Percentiles rank a stretch among this genome's conserved stretches.
phyloP scores from a whole-genome alignment of 2,113 vertebrate species.

The Xiphophorus couchianus region DNA sequence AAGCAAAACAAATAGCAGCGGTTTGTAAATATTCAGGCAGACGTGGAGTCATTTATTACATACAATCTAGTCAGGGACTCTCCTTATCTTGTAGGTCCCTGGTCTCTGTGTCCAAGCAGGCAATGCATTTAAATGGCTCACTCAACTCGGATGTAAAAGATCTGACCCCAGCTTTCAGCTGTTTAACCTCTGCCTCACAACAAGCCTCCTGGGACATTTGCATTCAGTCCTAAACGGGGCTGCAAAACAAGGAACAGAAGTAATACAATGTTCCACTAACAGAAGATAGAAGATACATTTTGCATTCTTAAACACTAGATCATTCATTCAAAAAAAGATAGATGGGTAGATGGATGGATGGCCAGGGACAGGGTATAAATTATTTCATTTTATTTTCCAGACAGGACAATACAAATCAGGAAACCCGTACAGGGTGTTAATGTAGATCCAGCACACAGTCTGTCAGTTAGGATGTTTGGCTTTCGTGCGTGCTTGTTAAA shows the following conservation, averaged over 20 bases:
- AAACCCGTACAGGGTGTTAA: too few relatives aligned
- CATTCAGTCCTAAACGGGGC: conserved; percentile 5
- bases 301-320: too few relatives aligned
- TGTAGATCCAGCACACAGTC: neutral
- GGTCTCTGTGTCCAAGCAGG: neutral
- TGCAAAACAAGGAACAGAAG: neutral
- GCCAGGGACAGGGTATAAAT: too few relatives aligned
- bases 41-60: neutral
- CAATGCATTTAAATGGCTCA: conserved; percentile 13
- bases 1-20: neutral
- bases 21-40: fast-evolving
- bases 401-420: too few relatives aligned
- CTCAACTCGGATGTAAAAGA: neutral
- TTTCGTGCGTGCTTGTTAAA: neutral
- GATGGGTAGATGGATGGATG: too few relatives aligned
- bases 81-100: neutral
- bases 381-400: too few relatives aligned
- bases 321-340: too few relatives aligned
- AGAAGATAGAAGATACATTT: neutral
- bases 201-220: neutral
- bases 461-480: too few relatives aligned
- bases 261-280: neutral
- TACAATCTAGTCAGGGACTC: neutral
- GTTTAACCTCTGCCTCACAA: neutral
- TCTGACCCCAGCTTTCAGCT: conserved; percentile 19